Percentiles rank a stretch among this genome's conserved stretches.
These are phyloP conservation scores for Chaetops frenatus DNA, from an alignment of 2,113 vertebrate genomes.

Conservation along the genomic window DNA sequence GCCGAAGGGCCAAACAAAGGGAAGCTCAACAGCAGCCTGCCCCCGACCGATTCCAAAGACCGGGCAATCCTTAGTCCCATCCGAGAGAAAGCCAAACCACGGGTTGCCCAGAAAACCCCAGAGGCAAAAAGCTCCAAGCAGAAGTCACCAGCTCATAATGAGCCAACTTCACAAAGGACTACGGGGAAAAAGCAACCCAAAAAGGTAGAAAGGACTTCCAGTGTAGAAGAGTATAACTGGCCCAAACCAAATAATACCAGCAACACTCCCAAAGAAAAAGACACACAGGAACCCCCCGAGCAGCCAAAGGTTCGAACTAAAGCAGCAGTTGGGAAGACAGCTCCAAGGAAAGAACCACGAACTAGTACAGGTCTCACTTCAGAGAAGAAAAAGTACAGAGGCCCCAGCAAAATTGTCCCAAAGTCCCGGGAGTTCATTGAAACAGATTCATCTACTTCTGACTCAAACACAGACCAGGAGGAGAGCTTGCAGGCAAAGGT, in stretches of 20 bases:
- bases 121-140: conserved; percentile 87
- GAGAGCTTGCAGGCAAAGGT: conserved; percentile 79
- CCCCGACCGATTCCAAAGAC: conserved; percentile 75
- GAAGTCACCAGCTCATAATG: conserved; percentile 82
- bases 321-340: conserved; percentile 81
- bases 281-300: conserved; percentile 76
- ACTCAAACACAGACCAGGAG: conserved; percentile 91
- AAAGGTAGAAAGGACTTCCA: conserved; percentile 84
- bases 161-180: conserved; percentile 81
- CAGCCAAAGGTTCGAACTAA: conserved; percentile 84
- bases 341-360: conserved; percentile 91
- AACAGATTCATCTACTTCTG: conserved; percentile 91
- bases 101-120: conserved; percentile 80
- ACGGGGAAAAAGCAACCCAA: conserved; percentile 89
- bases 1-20: conserved; percentile 75
- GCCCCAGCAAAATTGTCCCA: conserved; percentile 86
- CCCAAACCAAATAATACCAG: conserved; percentile 82
- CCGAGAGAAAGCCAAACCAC: conserved; percentile 88
- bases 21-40: conserved; percentile 71
- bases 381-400: conserved; percentile 92
- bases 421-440: conserved; percentile 97
- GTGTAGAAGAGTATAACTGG: conserved; percentile 83
- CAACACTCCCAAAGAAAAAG: conserved; percentile 89
- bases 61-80: conserved; percentile 74
- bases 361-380: conserved; percentile 64